Evolutionary conservation across 2,888 invertebrate species (phyloP), one percentile per base, ranked within the genome.

Genomic region (Phorcus lineatus): DNA sequence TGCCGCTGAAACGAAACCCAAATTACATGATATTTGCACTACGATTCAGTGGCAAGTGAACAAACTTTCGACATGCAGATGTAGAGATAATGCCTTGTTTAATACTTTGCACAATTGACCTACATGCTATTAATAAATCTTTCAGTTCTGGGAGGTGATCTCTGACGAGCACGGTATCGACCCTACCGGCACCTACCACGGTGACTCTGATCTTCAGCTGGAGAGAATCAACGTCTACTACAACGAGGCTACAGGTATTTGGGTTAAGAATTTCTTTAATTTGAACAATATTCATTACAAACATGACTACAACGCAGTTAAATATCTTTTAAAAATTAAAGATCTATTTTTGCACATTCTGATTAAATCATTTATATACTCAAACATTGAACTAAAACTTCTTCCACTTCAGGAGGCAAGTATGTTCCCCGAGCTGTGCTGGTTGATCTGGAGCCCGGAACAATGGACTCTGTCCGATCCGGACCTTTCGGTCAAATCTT

Each of bases 161-260:
- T 88, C 89, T 16, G 91, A 92, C 80, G 91, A 91, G 80, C 91
- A 91, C 82, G 87, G 88, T 75, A 91, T 91, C 79, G 90, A 89
- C 80, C 91, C 92, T 19, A 90, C 91, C 40, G 92, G 92, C 19
- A 85, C 87, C 70, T 92, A 92, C 81, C 87, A 88, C 47, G 91
- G 90, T 40, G 90, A 90, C 84, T 87, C 87, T 6, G 89, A 90
- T 82, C 83, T 90, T 9, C 90, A 90, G 80, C 77, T 97, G 52
- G 83, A 84, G 74, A 57, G 86, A 36, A 86, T 86, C 75, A 96
- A 96, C 91, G 97, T 97, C 78, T 97, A 97, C 94, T 97, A 97
- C 94, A 97, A 97, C 94, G 97, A 97, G 94, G 97, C 97, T 13
- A 88, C 91, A 31, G 89, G 89, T 85, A 77, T 13, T 6, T 6